These are phyloP conservation scores for Enteromius anoplus DNA, from an alignment of 2,797 vertebrate genomes.

Conservation along the genomic window DNA sequence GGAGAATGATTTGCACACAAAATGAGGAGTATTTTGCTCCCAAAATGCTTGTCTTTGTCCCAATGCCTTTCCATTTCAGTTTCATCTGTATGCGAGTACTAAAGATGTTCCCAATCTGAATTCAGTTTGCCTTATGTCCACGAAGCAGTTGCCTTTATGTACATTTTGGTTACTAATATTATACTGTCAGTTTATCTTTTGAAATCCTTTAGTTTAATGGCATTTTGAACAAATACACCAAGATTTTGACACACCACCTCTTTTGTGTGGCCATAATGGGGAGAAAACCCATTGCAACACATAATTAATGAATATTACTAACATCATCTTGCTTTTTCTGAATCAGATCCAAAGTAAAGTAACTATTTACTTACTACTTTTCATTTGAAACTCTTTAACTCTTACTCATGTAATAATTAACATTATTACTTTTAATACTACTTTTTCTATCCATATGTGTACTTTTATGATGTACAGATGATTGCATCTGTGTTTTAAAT, in stretches of 20 bases:
- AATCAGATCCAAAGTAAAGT: background rate
- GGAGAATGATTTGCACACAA: slow-evolving; percentile 46
- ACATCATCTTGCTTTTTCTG: background rate
- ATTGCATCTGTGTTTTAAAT: background rate
- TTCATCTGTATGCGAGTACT: background rate
- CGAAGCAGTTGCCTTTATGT: background rate
- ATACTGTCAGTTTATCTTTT: background rate
- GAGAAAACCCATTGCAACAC: background rate
- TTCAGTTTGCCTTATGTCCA: background rate
- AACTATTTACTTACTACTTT: background rate
- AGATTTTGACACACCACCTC: background rate
- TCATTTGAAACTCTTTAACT: background rate
- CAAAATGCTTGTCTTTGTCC: slow-evolving; percentile 53
- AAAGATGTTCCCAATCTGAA: background rate
- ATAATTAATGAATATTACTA: background rate
- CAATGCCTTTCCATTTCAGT: background rate
- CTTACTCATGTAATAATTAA: background rate
- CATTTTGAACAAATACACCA: background rate
- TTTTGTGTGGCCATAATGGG: background rate
- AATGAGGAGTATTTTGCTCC: slow-evolving; percentile 68
- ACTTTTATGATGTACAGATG: background rate
- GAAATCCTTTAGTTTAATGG: background rate
- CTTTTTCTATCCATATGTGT: background rate
- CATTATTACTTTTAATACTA: background rate
- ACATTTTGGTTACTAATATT: background rate